These are phyloP conservation scores for Laothoe populi DNA, from an alignment of 2,888 invertebrate genomes.

Conservation along the genomic window DNA sequence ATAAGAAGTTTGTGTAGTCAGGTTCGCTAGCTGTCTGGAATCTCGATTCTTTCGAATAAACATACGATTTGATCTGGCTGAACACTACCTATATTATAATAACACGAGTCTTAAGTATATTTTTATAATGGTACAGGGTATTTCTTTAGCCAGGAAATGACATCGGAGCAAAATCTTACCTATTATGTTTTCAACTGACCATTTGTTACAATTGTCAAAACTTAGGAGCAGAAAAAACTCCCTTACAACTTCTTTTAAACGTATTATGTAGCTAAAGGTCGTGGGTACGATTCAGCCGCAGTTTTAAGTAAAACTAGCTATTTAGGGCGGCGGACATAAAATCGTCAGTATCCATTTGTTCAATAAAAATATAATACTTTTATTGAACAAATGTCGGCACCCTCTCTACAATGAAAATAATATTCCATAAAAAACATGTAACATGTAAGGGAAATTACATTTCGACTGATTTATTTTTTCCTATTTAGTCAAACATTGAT, in stretches of 20 bases:
- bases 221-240: too few relatives aligned
- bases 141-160: neutral
- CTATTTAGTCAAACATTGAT: neutral
- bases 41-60: too few relatives aligned
- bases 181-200: neutral
- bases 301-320: constrained; percentile 52
- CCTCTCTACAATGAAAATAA: constrained; percentile 17
- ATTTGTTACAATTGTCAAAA: neutral
- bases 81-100: too few relatives aligned
- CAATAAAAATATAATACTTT: constrained; percentile 38
- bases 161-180: neutral
- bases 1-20: too few relatives aligned
- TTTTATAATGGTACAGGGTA: too few relatives aligned
- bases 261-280: neutral
- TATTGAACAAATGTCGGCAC: constrained; percentile 9
- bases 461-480: neutral
- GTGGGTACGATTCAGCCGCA: neutral
- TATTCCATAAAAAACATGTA: neutral
- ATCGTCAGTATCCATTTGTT: constrained; percentile 45
- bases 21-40: too few relatives aligned
- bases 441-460: neutral
- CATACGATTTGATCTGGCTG: too few relatives aligned
- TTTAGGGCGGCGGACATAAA: constrained; percentile 60
- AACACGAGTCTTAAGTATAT: too few relatives aligned
- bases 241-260: neutral